Evolutionary conservation across 2,888 invertebrate genomes (phyloP), one percentile per base, ranked within the genome.

Genomic region (Latheticus oryzae): DNA sequence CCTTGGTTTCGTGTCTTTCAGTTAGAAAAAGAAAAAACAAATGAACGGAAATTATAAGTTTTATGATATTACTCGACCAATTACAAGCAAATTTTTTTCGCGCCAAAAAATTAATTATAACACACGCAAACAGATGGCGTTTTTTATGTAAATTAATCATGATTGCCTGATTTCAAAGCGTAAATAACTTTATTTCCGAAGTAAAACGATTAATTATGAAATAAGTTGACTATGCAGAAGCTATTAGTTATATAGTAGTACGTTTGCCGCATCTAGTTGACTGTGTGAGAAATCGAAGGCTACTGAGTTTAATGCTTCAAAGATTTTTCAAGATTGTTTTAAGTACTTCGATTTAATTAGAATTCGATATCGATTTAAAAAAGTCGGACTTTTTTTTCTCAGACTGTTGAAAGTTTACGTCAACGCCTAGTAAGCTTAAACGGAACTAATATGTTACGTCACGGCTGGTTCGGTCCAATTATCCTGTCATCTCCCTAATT

Each of bases 361-460:
- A n/a, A n/a, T n/a, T n/a, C n/a, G n/a, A n/a, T n/a, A n/a, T n/a
- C n/a, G n/a, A n/a, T n/a, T n/a, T n/a, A n/a, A n/a, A n/a, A n/a
- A n/a, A n/a, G n/a, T n/a, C n/a, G n/a, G n/a, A n/a, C n/a, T n/a
- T n/a, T n/a, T n/a, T n/a, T n/a, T n/a, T 28, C 17, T 12, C 26
- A 45, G 32, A 37, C 50, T n/a, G 52, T 23, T 52, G 52, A 52
- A 42, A 50, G 43, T 45, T 35, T 30, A 26, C 35, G 50, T 50
- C 48, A 50, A 26, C 40, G 61, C 58, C 65, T 11, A 11, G 9
- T 8, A 62, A 55, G 63, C 68, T 67, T 65, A 62, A 66, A 73
- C 73, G 73, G 73, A 74, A 73, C 73, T 72, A 75, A 75, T 75
- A 70, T 67, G 66, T 74, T 72, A 72, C 64, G 69, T 69, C 66